These are phyloP conservation scores for Cranoglanis bouderius DNA, from an alignment of 2,113 vertebrate species.

Conservation along the genomic window DNA sequence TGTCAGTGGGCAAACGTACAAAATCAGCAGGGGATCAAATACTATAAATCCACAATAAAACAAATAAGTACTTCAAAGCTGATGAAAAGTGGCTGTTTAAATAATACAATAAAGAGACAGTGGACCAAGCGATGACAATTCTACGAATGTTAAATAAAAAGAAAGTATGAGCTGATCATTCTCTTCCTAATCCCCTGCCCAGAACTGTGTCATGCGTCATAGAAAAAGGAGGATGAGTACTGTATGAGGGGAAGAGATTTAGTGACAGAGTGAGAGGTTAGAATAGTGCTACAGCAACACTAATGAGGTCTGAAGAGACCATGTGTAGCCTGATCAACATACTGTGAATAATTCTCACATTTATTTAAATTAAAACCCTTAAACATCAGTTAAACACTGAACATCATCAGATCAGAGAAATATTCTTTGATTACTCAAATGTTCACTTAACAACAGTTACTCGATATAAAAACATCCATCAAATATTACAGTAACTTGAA, in stretches of 20 bases:
- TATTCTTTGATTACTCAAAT: neutral
- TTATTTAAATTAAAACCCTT: neutral
- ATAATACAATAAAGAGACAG: neutral
- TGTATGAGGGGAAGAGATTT: neutral
- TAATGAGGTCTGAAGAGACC: neutral
- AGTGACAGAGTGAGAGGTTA: neutral
- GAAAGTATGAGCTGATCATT: neutral
- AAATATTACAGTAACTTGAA: neutral
- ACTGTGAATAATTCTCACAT: neutral
- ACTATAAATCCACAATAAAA: too few species aligned
- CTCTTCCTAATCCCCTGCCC: constrained; percentile 10
- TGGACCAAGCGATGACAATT: neutral
- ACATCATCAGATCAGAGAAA: neutral
- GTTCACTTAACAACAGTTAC: neutral
- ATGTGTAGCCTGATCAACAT: neutral
- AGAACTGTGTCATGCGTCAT: constrained; percentile 8
- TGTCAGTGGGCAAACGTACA: too few species aligned
- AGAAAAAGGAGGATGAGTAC: neutral
- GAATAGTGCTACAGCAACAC: neutral
- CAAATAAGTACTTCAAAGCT: too few species aligned
- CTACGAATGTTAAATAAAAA: constrained; percentile 2
- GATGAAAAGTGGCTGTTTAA: neutral
- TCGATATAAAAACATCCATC: neutral
- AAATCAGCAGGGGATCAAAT: too few species aligned
- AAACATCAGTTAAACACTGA: neutral